These are phyloP conservation scores for Odobenus rosmarus DNA, from an alignment of 2,113 vertebrate species.

Conservation along the genomic window DNA sequence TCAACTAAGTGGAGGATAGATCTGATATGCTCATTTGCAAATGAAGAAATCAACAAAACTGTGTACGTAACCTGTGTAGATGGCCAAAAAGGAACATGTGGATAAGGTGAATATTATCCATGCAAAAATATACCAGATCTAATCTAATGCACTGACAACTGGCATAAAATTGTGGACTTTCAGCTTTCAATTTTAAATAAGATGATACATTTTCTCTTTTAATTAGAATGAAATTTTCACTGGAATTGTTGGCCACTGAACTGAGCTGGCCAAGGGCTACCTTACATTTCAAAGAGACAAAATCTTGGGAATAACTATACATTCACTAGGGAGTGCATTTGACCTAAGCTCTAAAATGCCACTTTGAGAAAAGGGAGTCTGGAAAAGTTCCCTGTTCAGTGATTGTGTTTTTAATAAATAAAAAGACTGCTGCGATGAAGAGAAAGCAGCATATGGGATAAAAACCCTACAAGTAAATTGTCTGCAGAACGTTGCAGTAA, in stretches of 20 bases:
- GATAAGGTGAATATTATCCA: background rate
- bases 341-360: slow-evolving; percentile 37
- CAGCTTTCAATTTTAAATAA: slow-evolving; percentile 24
- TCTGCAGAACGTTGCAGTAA: slow-evolving; percentile 69
- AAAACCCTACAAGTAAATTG: slow-evolving; percentile 69
- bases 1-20: background rate
- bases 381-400: slow-evolving; percentile 62
- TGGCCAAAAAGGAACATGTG: background rate
- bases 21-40: background rate
- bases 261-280: background rate
- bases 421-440: slow-evolving; percentile 70
- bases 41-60: slow-evolving; percentile 29
- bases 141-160: background rate
- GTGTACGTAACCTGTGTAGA: background rate
- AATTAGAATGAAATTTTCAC: slow-evolving; percentile 46
- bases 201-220: slow-evolving; percentile 29
- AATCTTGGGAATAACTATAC: slow-evolving; percentile 45
- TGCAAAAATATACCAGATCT: background rate
- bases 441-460: slow-evolving; percentile 72
- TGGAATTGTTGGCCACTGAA: background rate
- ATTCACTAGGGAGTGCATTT: background rate
- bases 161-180: background rate
- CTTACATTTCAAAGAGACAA: slow-evolving; percentile 36
- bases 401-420: slow-evolving; percentile 81
- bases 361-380: slow-evolving; percentile 64